Evolutionary conservation across 2,888 invertebrate species (phyloP).

Genomic region (Parapristionchus giblindavisi): DNA sequence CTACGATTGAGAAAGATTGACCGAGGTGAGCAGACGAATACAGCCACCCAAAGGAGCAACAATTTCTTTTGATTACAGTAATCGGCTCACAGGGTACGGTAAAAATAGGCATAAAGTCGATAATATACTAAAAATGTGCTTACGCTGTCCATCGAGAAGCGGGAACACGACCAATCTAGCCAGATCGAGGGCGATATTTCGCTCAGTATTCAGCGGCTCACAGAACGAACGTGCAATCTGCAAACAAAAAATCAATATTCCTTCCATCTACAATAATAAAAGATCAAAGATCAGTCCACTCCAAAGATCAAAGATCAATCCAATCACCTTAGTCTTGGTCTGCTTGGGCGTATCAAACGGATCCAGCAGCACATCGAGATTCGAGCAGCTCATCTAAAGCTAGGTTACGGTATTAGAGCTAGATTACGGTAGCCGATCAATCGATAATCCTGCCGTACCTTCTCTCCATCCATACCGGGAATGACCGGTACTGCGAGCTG

Average conservation of each 20-base stretch:
- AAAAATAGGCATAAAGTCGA: too few species aligned
- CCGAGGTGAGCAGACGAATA: too few species aligned
- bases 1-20: too few species aligned
- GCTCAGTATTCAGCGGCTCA: slow-evolving; percentile 63
- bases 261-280: neutral
- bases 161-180: slow-evolving; percentile 60
- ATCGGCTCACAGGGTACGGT: too few species aligned
- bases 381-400: slow-evolving; percentile 53
- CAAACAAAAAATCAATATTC: slow-evolving; percentile 1
- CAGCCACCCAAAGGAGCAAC: too few species aligned
- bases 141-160: slow-evolving; percentile 41
- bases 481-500: slow-evolving; percentile 48
- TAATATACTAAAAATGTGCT: too few species aligned
- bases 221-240: slow-evolving; percentile 62
- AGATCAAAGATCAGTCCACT: neutral
- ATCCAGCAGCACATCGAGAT: slow-evolving; percentile 58
- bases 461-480: slow-evolving; percentile 57
- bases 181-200: slow-evolving; percentile 63
- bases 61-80: too few species aligned
- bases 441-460: slow-evolving; percentile 28
- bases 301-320: neutral
- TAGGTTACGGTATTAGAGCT: too few species aligned
- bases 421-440: neutral
- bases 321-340: slow-evolving; percentile 57
- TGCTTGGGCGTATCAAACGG: slow-evolving; percentile 65